Evolutionary conservation across 2,113 vertebrate species (phyloP).

Genomic region (Microcebus jonahi): DNA sequence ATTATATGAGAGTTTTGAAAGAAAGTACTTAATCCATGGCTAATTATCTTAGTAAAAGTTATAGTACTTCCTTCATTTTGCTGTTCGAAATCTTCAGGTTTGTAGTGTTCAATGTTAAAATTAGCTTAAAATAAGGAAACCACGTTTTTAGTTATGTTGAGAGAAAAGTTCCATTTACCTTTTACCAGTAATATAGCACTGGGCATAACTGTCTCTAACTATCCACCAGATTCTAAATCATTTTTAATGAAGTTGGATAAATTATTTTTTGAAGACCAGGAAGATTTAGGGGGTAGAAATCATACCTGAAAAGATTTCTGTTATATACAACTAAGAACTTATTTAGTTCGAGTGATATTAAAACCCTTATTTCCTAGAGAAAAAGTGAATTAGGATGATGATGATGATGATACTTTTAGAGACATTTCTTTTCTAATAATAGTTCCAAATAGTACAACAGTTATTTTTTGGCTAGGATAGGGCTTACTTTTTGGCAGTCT

Average conservation of each 20-base stretch:
- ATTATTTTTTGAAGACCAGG: background rate
- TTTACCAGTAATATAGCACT: background rate
- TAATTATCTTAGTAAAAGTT: background rate
- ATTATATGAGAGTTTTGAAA: background rate
- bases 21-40: background rate
- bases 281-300: background rate
- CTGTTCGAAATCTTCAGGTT: background rate
- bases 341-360: background rate
- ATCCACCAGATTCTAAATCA: background rate
- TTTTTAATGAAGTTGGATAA: background rate
- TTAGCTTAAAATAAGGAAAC: background rate
- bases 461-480: background rate
- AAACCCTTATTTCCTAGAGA: background rate
- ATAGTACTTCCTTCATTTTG: background rate
- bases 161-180: background rate
- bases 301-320: background rate
- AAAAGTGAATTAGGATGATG: background rate
- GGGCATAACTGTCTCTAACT: background rate
- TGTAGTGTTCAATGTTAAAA: background rate
- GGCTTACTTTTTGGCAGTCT: background rate
- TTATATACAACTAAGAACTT: background rate
- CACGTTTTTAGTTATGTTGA: background rate
- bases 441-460: background rate
- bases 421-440: background rate
- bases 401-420: background rate